A percentile compares a stretch with the other conserved stretches of the same genome.
phyloP scores from a whole-genome alignment of 2,888 invertebrate genomes.

The Amblyjoppa proteus region DNA sequence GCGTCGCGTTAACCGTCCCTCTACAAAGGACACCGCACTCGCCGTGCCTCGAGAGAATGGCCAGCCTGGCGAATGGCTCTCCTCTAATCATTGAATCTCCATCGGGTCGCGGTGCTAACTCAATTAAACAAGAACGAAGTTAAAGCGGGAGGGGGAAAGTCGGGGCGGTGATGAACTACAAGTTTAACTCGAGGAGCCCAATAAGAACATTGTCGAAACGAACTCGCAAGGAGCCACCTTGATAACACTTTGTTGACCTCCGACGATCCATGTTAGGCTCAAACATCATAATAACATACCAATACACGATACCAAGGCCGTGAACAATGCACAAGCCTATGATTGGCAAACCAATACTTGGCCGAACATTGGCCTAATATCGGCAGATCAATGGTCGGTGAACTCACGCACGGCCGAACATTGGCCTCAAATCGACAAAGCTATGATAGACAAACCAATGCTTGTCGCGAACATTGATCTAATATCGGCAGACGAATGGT shows the following conservation, averaged over 20 bases:
- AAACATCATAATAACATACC: not conserved
- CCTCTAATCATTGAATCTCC: not conserved
- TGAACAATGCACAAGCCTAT: not conserved
- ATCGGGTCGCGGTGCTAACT: not conserved
- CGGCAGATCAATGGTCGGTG: too few species aligned
- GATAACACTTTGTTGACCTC: too few species aligned
- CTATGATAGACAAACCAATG: too few species aligned
- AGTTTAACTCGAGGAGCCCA: not conserved
- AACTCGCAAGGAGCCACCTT: not conserved
- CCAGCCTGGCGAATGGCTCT: not conserved
- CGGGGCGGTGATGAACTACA: too few species aligned
- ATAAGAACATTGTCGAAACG: not conserved
- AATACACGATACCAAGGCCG: not conserved
- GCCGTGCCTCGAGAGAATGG: not conserved
- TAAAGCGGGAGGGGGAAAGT: not conserved
- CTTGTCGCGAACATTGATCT: too few species aligned
- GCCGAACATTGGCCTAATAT: too few species aligned
- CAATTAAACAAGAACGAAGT: not conserved
- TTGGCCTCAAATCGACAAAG: too few species aligned
- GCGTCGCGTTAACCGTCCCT: conserved; percentile 7
- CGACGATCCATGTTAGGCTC: too few species aligned
- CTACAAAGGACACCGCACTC: conserved; percentile 7
- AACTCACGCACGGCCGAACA: too few species aligned
- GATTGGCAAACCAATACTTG: too few species aligned
- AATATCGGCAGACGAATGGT: too few species aligned